Evolutionary conservation across 2,888 invertebrate genomes (phyloP).

Genomic region (Hyppa rectilinea): DNA sequence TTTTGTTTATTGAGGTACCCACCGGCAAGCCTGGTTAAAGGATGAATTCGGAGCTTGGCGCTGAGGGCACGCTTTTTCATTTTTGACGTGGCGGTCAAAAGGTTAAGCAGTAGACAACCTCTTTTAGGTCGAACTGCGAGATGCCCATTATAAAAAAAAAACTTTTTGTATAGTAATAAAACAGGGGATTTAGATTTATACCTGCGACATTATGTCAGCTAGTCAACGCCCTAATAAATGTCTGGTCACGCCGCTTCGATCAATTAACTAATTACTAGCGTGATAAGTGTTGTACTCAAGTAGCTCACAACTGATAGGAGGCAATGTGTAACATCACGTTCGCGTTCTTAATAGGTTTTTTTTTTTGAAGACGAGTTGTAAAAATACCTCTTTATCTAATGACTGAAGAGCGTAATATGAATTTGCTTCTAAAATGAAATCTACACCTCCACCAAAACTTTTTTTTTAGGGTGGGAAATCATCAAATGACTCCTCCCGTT

Average conservation of each 20-base stretch:
- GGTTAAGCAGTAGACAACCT: no score
- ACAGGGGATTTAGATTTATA: neutral
- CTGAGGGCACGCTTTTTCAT: no score
- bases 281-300: conserved; percentile 14
- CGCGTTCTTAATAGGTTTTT: neutral
- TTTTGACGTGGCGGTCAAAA: no score
- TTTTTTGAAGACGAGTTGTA: neutral
- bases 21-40: no score
- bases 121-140: no score
- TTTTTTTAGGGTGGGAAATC: no score
- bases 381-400: neutral
- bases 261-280: conserved; percentile 25
- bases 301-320: conserved; percentile 23
- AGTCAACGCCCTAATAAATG: conserved; percentile 8
- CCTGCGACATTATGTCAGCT: neutral
- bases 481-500: no score
- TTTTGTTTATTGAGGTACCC: no score
- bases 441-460: no score
- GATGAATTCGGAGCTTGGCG: no score
- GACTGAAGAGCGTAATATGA: no score
- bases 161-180: neutral
- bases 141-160: no score
- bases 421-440: neutral
- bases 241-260: conserved; percentile 36
- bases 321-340: conserved; percentile 17